Conservation (phyloP, 2,113 vertebrate species). For the Diadophis punctatus region DNA sequence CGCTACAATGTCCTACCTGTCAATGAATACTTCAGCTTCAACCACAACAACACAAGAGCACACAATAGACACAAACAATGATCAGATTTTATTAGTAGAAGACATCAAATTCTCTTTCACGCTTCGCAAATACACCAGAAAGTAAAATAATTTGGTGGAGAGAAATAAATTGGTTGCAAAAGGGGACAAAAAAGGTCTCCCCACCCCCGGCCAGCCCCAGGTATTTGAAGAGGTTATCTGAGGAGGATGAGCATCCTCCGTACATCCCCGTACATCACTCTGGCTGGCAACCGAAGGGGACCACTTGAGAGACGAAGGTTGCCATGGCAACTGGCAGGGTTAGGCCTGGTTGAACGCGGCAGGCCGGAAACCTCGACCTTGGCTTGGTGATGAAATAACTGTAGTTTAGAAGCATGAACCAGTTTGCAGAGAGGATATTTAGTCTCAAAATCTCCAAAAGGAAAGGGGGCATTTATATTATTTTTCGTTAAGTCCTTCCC, state of each 20-base stretch:
- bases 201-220: neutral
- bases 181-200: neutral
- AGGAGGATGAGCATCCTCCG: neutral
- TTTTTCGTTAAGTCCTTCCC: neutral
- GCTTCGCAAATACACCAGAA: neutral
- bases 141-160: neutral
- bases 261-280: neutral
- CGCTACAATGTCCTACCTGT: too few relatives aligned
- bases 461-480: neutral
- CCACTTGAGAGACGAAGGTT: neutral
- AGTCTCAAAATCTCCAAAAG: neutral
- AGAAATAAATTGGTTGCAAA: neutral
- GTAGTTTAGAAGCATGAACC: neutral
- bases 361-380: neutral
- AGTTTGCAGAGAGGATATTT: neutral
- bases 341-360: neutral
- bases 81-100: neutral
- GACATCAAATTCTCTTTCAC: neutral
- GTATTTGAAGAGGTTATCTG: neutral
- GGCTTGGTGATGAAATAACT: neutral
- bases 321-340: neutral
- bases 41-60: too few relatives aligned
- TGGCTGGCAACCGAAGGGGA: neutral
- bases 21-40: too few relatives aligned
- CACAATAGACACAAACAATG: too few relatives aligned